Base-by-base conservation (phyloP, 2,113 vertebrate species). In the Poicephalus meyeri region DNA sequence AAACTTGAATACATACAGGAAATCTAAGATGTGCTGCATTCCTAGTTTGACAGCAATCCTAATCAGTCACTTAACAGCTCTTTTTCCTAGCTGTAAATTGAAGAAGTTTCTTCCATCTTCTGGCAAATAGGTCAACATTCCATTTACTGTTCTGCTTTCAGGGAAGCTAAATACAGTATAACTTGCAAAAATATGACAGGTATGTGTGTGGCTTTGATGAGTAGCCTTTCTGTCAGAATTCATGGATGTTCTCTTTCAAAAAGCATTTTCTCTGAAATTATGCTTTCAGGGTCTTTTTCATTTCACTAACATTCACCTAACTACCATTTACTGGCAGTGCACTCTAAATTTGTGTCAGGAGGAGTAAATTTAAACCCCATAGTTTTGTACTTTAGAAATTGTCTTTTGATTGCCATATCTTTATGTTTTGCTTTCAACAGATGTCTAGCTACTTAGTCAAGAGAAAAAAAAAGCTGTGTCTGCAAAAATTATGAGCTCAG, bases 361-460 rank as follows among this genome's bases (percentile, higher is more conserved):
- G 61, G 24, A 87, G 31, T 82, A 80, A 76, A 95, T 91, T 64
- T 31, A 19, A 89, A 84, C 77, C 66, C 1, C 58, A 72, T 0
- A 3, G 26, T 24, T 78, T 93, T 72, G 29, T 81, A 33, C 86
- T 95, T 83, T 5, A 83, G 66, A 70, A 88, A 37, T 63, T 64
- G 16, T 89, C 69, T 88, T 95, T 88, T 93, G 88, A 91, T 91
- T 91, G 63, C 76, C 9, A 1, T 70, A 39, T 93, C 89, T 96
- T 92, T 77, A 44, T 93, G 74, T 91, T 93, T 95, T 91, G 50
- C 66, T 49, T 80, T 92, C 83, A 66, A 64, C 85, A 89, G 46
- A 77, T 86, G 63, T 81, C 64, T 95, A 69, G 84, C 74, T 95
- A 19, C 74, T 87, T 91, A 82, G 39, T 78, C 0, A 0, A 95